Percentiles rank a stretch among this genome's conserved stretches.
These are phyloP conservation scores for Diplodus puntazzo DNA, from an alignment of 2,797 vertebrate species.

Conservation along the genomic window DNA sequence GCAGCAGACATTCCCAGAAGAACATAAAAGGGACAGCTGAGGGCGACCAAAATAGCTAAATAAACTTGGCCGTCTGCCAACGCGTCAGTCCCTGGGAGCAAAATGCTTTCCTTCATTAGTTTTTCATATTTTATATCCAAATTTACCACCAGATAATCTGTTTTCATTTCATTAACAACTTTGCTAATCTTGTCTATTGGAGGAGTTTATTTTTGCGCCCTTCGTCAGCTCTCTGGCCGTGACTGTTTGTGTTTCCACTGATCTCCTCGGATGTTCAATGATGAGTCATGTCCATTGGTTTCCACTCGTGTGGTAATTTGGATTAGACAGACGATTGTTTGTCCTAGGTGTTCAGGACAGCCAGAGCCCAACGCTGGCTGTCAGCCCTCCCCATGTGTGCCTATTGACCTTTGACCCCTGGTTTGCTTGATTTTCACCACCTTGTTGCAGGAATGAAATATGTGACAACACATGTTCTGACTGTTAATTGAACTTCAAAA, in stretches of 20 bases:
- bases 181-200: constrained; percentile 24
- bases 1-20: constrained; percentile 67
- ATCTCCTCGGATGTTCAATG: neutral
- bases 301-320: constrained; percentile 18
- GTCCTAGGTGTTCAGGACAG: neutral
- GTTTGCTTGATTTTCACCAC: constrained; percentile 30
- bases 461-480: neutral
- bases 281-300: constrained; percentile 39
- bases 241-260: constrained; percentile 62
- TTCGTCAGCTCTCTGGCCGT: neutral
- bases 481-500: neutral
- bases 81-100: constrained; percentile 9
- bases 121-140: constrained; percentile 61
- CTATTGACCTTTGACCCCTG: constrained; percentile 59
- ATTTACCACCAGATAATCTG: constrained; percentile 47
- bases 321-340: constrained; percentile 38
- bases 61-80: constrained; percentile 68
- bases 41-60: constrained; percentile 81
- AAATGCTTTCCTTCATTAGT: constrained; percentile 44
- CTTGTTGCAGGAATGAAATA: constrained; percentile 32
- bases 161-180: constrained; percentile 46
- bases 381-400: constrained; percentile 12
- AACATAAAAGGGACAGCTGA: constrained; percentile 82
- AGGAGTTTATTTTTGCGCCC: constrained; percentile 40
- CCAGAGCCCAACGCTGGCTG: neutral